A percentile compares a stretch with the other conserved stretches of the same genome.
These are phyloP conservation scores for Athrips mouffetella DNA, from an alignment of 2,888 invertebrate species.

Conservation along the genomic window DNA sequence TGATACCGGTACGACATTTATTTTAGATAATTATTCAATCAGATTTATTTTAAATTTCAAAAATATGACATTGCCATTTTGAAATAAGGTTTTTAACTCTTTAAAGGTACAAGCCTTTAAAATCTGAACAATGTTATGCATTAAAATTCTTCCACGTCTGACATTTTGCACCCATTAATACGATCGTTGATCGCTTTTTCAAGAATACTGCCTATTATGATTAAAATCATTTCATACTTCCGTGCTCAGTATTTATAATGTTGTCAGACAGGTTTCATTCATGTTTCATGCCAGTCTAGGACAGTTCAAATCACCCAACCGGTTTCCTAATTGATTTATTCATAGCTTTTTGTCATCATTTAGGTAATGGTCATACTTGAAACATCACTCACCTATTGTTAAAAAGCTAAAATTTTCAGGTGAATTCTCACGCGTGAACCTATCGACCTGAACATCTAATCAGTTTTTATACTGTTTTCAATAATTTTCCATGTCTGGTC, in stretches of 20 bases:
- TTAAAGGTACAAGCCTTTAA: too few species aligned
- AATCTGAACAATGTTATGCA: too few species aligned
- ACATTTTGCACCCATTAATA: not conserved
- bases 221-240: constrained; percentile 11
- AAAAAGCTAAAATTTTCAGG: constrained; percentile 7
- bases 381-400: constrained; percentile 3
- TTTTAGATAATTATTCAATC: too few species aligned
- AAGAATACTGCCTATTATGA: constrained; percentile 1
- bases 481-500: constrained; percentile 16
- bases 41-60: too few species aligned
- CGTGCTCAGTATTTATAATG: constrained; percentile 10
- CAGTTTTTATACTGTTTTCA: constrained; percentile 7
- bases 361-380: constrained; percentile 2
- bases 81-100: too few species aligned
- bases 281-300: too few species aligned
- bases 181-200: not conserved
- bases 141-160: not conserved
- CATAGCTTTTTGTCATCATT: constrained; percentile 2
- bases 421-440: constrained; percentile 14
- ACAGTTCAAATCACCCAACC: constrained; percentile 5
- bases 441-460: not conserved
- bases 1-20: too few species aligned
- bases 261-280: constrained; percentile 14
- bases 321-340: constrained; percentile 1
- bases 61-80: too few species aligned